A percentile compares a stretch with the other conserved stretches of the same genome.
These are phyloP conservation scores for Drosophila greeni DNA, from an alignment of 2,888 invertebrate genomes.

Conservation along the genomic window DNA sequence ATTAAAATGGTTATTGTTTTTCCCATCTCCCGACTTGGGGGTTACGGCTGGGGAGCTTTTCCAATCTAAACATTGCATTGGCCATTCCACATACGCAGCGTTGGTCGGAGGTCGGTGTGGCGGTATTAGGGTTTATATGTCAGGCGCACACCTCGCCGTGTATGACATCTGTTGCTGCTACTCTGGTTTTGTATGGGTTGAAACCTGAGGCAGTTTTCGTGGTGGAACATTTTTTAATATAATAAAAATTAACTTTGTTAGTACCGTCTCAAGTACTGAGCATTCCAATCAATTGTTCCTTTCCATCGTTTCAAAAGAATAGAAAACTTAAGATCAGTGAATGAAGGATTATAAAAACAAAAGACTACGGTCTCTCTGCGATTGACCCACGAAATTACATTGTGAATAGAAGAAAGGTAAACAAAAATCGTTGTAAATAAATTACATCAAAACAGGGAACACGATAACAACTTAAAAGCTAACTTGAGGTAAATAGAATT, in stretches of 20 bases:
- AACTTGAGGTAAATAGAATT: background rate
- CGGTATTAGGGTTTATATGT: constrained; percentile 68
- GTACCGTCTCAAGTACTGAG: too few species aligned
- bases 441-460: too few species aligned
- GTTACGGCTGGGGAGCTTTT: constrained; percentile 38
- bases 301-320: too few species aligned
- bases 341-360: too few species aligned
- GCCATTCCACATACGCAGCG: constrained; percentile 64
- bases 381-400: too few species aligned
- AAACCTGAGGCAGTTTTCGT: background rate
- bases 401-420: too few species aligned
- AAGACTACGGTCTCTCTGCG: too few species aligned
- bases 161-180: constrained; percentile 64
- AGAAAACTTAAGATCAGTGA: too few species aligned
- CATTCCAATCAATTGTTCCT: too few species aligned
- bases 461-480: too few species aligned
- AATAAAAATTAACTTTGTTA: background rate
- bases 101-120: constrained; percentile 25
- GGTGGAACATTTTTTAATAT: background rate
- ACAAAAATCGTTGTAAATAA: too few species aligned
- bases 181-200: constrained; percentile 25
- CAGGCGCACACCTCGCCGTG: constrained; percentile 37
- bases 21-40: constrained; percentile 14
- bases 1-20: constrained; percentile 64
- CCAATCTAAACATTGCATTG: constrained; percentile 49